These are phyloP conservation scores for Protaetia brevitarsis DNA, from an alignment of 1,140 invertebrate genomes.

Conservation along the genomic window DNA sequence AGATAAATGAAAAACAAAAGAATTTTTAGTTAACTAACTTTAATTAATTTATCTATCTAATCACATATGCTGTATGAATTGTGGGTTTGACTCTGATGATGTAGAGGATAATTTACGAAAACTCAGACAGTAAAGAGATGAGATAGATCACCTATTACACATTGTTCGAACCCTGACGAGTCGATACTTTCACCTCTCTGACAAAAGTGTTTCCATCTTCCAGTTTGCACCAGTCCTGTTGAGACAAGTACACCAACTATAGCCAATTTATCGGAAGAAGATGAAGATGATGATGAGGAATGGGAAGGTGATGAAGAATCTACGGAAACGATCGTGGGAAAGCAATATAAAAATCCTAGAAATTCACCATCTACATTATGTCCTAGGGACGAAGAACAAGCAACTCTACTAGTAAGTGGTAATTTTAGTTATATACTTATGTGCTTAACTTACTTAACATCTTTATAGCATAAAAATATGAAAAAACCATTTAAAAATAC, in stretches of 20 bases:
- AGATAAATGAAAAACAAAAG: no score
- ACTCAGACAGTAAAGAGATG: no score
- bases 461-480: neutral
- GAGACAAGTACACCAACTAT: conserved; percentile 53
- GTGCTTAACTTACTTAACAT: neutral
- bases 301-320: conserved; percentile 56
- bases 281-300: conserved; percentile 58
- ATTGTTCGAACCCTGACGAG: no score
- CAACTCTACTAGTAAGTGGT: conserved; percentile 59
- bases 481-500: neutral
- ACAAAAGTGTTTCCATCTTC: neutral
- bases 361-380: conserved; percentile 81
- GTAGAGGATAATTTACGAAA: no score
- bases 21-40: no score
- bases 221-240: neutral
- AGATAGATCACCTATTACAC: no score
- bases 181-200: no score
- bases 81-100: no score
- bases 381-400: conserved; percentile 76
- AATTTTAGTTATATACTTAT: neutral
- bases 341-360: conserved; percentile 83
- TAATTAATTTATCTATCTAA: no score
- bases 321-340: conserved; percentile 67
- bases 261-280: conserved; percentile 44
- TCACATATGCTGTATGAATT: no score